Base-by-base conservation (phyloP, 1,140 invertebrate species). In the Coptotermes formosanus region DNA sequence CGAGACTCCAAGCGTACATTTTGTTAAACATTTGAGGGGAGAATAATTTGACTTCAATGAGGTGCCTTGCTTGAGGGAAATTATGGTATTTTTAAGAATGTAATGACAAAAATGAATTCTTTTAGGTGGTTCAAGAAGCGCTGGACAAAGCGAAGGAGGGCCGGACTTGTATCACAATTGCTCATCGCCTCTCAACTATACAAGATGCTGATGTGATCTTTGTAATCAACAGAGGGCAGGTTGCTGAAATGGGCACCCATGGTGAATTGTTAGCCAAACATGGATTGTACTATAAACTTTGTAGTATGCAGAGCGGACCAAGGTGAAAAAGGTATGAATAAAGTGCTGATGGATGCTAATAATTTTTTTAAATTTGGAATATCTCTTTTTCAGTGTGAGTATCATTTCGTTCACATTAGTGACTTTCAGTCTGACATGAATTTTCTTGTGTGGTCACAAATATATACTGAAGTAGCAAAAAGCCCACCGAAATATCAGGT, bases 141-240 rank as follows among this genome's bases (percentile, higher is more conserved):
- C 87, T 95, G 81, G 94, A 95, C 87, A 89, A 90, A 9, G 94
- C 94, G 0, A 91, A 92, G 59, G 89, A 91, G 12, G 93, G 92
- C 69, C 90, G 93, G 19, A 96, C 95, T 2, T 95, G 94, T 69
- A 92, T 96, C 43, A 93, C 95, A 16, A 95, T 96, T 84, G 95
- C 95, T 3, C 95, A 96, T 89, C 89, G 93, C 21, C 91, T 97
- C 12, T 93, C 95, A 4, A 96, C 96, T 2, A 94, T 97, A 75
- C 91, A 94, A 88, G 93, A 94, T 89, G 94, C 94, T 0, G 94
- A 96, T 90, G 89, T 92, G 75, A 94, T 92, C 86, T 88, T 90
- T 11, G 93, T 93, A 3, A 91, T 94, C 43, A 89, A 92, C 84
- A 90, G 92, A 84, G 93, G 93, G 12, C 86, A 88, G 81, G 90